These are phyloP conservation scores for Cacoxenus indagator DNA, from an alignment of 2,888 invertebrate species.

Conservation along the genomic window DNA sequence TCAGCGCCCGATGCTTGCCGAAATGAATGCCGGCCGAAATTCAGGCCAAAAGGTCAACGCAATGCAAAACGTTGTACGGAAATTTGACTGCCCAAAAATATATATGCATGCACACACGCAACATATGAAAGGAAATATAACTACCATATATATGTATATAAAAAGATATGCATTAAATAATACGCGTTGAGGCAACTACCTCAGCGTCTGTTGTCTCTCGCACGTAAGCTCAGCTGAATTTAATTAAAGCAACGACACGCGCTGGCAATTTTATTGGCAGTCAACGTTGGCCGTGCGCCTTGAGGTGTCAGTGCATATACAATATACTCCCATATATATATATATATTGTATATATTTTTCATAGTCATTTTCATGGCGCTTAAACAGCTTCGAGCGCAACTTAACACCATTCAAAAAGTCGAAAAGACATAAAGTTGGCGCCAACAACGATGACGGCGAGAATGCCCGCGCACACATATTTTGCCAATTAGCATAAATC, in stretches of 20 bases:
- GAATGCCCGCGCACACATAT: background rate
- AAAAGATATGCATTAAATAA: background rate
- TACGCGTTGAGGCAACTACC: background rate
- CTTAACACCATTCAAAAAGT: background rate
- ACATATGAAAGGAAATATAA: background rate
- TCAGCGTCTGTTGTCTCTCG: background rate
- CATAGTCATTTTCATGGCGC: background rate
- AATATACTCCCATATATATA: background rate
- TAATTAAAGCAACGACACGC: background rate
- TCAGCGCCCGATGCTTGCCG: conserved; percentile 23
- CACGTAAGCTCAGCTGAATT: background rate
- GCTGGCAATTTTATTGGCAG: no score
- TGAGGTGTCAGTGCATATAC: background rate
- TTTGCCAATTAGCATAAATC: conserved; percentile 42
- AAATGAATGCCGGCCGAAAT: conserved; percentile 22
- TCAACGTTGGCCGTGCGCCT: background rate
- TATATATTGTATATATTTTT: no score
- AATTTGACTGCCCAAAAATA: background rate
- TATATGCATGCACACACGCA: background rate
- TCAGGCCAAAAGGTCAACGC: conserved; percentile 48
- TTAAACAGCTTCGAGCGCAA: background rate
- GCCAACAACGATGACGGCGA: background rate
- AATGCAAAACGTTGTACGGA: background rate
- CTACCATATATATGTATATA: background rate
- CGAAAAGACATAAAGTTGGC: background rate